Base-by-base conservation (phyloP, 2,888 invertebrate species). In the Eulithis prunata region DNA sequence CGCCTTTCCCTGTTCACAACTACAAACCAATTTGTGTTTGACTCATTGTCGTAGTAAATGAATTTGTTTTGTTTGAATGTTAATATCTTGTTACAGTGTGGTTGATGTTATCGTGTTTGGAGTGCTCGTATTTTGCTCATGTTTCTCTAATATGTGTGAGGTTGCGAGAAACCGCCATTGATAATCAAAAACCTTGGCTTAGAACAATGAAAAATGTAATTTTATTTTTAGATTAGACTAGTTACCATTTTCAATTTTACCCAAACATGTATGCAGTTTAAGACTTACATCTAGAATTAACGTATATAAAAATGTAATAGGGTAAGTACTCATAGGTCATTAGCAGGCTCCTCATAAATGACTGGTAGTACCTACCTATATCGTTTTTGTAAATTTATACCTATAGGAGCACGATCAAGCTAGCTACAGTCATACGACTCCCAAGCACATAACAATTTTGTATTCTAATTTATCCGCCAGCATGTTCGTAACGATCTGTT, bases 11-110 rank as follows among this genome's bases (percentile, higher is more conserved):
- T 67, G 69, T 73, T 72, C 77, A 77, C 71, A 76, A 71, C 75
- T 72, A 64, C 69, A 57, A 71, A 69, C 75, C 78, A 80, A 82
- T 84, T 84, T 78, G 73, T 66, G 69, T 78, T 75, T 75, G 72
- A 79, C 75, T 82, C 71, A 78, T 80, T 80, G 76, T 71, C 70
- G 63, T 66, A 57, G 70, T 62, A 71, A 74, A 78, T 74, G 75
- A 72, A 75, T 75, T 74, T 69, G 69, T 68, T 71, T 69, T 64
- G 72, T 70, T 67, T 63, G 14, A 68, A 58, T 64, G 74, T 71
- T 70, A 58, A 57, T 62, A 62, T 66, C 55, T 62, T 62, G 58
- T 62, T 62, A 55, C 58, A 51, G 60, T 53, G 57, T 21, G 62
- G 62, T 28, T 61, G 43, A 45, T 60, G 56, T 28, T 62, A 62